Conservation (phyloP, 2,797 vertebrate species). For the Phyllotis vaccarum region DNA sequence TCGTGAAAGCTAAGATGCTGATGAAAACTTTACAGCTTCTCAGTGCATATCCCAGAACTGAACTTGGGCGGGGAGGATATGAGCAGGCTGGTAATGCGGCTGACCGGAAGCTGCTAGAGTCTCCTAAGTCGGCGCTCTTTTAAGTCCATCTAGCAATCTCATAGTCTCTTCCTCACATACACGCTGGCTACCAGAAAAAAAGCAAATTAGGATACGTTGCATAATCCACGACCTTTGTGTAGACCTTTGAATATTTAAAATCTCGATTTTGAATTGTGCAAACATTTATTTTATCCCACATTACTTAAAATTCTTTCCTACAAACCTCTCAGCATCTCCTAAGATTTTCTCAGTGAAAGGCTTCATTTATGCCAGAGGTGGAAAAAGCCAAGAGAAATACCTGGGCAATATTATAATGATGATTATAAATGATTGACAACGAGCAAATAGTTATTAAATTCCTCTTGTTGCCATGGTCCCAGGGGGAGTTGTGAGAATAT, state of each 20-base stretch:
- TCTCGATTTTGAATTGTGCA: background rate
- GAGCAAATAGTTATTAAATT: background rate
- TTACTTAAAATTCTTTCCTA: background rate
- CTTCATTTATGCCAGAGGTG: background rate
- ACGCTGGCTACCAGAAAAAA: conserved; percentile 48
- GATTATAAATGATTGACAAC: background rate
- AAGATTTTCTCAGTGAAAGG: background rate
- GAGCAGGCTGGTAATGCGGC: background rate
- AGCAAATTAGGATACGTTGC: conserved; percentile 55
- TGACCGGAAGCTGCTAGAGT: background rate
- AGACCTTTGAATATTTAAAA: conserved; percentile 7
- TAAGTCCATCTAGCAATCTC: background rate
- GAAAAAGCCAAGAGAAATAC: background rate
- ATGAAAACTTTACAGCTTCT: background rate
- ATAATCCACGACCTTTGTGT: background rate
- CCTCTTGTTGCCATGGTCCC: background rate
- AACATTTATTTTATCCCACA: conserved; percentile 11
- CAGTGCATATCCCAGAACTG: background rate
- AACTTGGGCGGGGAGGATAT: background rate
- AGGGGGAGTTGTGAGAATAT: background rate
- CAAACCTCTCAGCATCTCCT: background rate
- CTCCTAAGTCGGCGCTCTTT: background rate
- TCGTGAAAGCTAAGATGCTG: background rate
- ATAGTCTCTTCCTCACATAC: conserved; percentile 27
- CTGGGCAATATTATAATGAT: background rate